phyloP scores from a whole-genome alignment of 2,113 vertebrate species.

The Salminus brasiliensis region DNA sequence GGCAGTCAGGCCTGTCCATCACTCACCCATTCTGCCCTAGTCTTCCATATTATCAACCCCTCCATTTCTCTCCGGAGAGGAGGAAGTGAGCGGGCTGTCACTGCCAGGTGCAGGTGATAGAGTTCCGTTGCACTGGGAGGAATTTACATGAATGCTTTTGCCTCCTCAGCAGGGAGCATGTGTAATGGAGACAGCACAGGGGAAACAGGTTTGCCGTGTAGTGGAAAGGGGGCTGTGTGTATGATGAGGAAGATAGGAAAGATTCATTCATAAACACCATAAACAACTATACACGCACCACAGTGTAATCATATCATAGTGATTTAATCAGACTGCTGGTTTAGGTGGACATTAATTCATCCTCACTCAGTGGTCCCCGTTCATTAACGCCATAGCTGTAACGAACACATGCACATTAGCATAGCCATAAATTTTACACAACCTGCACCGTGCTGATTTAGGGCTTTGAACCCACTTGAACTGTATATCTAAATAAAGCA shows the following conservation, averaged over 20 bases:
- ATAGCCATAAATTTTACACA: not conserved
- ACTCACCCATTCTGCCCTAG: not conserved
- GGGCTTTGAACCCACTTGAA: not conserved
- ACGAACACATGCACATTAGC: no score
- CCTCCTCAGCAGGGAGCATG: not conserved
- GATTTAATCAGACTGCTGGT: not conserved
- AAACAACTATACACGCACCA: not conserved
- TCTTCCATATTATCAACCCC: not conserved
- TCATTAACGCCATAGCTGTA: not conserved
- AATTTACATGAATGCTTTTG: slow-evolving; percentile 9
- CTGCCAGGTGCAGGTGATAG: slow-evolving; percentile 5
- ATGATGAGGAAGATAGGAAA: not conserved
- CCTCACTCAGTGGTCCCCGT: no score
- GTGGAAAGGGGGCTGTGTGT: not conserved
- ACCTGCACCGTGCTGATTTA: not conserved
- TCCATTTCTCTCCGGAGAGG: not conserved
- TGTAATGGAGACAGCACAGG: not conserved
- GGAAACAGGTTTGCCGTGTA: not conserved
- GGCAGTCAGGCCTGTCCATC: not conserved
- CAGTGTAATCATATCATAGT: not conserved
- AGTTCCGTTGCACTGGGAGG: not conserved
- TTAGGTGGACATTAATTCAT: not conserved
- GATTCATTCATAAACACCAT: not conserved
- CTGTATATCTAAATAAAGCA: not conserved
- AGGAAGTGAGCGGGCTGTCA: not conserved